A percentile compares a stretch with the other conserved stretches of the same genome.
Evolutionary conservation across 2,888 invertebrate genomes (phyloP).

Genomic region (Chromoteleia sp.): DNA sequence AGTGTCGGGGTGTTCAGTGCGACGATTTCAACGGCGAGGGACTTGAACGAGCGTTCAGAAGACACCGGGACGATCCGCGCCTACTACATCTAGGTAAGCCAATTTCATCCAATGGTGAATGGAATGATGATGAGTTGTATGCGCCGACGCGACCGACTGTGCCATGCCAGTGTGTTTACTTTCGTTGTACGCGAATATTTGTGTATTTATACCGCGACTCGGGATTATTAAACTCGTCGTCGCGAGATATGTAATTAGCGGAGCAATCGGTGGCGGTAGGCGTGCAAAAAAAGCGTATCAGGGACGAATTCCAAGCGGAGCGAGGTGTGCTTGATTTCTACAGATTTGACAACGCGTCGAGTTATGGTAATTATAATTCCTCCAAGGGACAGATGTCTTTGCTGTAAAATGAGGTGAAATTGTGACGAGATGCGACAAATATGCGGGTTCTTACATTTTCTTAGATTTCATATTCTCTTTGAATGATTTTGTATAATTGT

Average conservation of each 20-base stretch:
- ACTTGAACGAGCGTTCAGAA: constrained; percentile 77
- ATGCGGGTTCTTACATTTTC: constrained; percentile 1
- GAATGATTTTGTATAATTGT: background rate
- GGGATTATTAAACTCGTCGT: constrained; percentile 71
- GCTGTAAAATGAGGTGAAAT: too few relatives aligned
- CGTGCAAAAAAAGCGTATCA: constrained; percentile 62
- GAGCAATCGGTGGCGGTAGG: constrained; percentile 37
- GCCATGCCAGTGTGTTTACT: constrained; percentile 31
- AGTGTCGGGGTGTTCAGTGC: constrained; percentile 79
- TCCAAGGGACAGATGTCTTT: constrained; percentile 9
- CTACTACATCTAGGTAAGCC: constrained; percentile 75
- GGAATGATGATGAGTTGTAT: background rate
- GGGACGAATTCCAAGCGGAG: constrained; percentile 69
- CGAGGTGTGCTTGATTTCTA: constrained; percentile 46
- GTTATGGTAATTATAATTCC: constrained; percentile 38
- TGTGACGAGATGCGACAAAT: background rate
- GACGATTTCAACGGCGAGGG: constrained; percentile 73
- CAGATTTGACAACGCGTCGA: constrained; percentile 39
- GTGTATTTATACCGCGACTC: constrained; percentile 73
- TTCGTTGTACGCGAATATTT: constrained; percentile 75
- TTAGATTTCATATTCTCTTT: background rate
- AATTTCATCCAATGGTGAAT: background rate
- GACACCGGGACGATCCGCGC: constrained; percentile 74
- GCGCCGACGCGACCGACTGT: background rate
- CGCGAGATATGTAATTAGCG: constrained; percentile 45